Percentiles rank a stretch among this genome's conserved stretches.
phyloP scores from a whole-genome alignment of 35 echinoderm and acorn worm species.

The Apostichopus californicus region DNA sequence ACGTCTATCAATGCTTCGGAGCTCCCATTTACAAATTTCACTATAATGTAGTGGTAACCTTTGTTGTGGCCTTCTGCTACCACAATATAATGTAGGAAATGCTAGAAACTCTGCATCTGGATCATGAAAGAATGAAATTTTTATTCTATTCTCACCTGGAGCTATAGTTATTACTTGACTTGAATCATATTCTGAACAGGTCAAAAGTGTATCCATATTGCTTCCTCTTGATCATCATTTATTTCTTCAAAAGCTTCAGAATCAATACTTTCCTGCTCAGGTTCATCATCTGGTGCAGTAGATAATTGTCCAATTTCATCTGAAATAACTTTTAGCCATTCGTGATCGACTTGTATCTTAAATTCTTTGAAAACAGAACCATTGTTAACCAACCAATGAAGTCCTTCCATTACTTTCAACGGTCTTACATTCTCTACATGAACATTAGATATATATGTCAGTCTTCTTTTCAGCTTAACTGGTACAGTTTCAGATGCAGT shows the following conservation, averaged over 20 bases:
- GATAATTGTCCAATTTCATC: background rate
- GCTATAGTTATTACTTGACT: slow-evolving; percentile 9
- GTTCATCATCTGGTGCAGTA: background rate
- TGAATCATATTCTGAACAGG: background rate
- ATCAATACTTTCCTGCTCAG: too few species aligned
- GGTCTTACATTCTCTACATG: slow-evolving; percentile 30
- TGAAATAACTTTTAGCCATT: slow-evolving; percentile 10
- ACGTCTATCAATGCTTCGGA: background rate
- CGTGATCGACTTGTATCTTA: slow-evolving; percentile 2
- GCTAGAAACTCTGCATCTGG: slow-evolving; percentile 51
- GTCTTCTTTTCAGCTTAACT: slow-evolving; percentile 25
- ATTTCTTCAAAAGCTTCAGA: too few species aligned
- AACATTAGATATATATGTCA: slow-evolving; percentile 31
- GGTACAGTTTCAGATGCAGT: slow-evolving; percentile 15
- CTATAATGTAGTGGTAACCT: background rate
- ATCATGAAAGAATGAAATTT: slow-evolving; percentile 36
- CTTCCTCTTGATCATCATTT: too few species aligned
- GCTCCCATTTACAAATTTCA: slow-evolving; percentile 19
- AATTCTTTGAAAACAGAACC: slow-evolving; percentile 12
- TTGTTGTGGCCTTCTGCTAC: background rate
- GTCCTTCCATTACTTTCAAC: slow-evolving; percentile 8
- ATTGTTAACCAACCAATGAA: slow-evolving; percentile 9
- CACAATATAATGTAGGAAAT: slow-evolving; percentile 52
- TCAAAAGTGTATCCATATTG: too few species aligned
- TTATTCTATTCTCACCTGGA: slow-evolving; percentile 30